Evolutionary conservation across 2,797 vertebrate genomes (phyloP).

Genomic region (Myotis planiceps): DNA sequence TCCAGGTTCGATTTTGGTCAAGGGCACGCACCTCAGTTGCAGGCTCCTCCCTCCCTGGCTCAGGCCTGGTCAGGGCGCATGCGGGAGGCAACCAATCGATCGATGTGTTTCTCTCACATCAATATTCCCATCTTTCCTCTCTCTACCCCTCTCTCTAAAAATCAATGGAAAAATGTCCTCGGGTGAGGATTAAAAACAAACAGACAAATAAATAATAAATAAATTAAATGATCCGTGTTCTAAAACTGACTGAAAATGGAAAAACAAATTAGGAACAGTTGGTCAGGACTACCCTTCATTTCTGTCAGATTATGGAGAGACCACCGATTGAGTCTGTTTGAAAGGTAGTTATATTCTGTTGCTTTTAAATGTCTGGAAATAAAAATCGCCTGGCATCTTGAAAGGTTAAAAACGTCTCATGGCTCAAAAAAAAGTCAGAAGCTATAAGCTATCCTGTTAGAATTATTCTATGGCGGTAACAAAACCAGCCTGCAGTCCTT

Average conservation of each 20-base stretch:
- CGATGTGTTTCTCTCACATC: too few species aligned
- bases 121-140: too few species aligned
- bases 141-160: too few species aligned
- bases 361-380: constrained; percentile 18
- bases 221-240: neutral
- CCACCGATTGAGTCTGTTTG: neutral
- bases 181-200: too few species aligned
- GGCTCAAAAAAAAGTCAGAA: neutral
- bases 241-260: neutral
- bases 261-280: neutral
- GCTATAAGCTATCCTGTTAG: neutral
- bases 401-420: neutral
- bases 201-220: too few species aligned
- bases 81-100: too few species aligned
- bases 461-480: neutral
- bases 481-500: neutral
- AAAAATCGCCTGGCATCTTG: neutral
- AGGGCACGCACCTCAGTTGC: too few species aligned
- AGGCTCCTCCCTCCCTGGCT: too few species aligned
- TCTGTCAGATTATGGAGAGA: neutral
- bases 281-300: neutral
- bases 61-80: too few species aligned
- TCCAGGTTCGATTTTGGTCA: too few species aligned
- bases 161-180: too few species aligned
- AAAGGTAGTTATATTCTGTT: neutral